Conservation (phyloP, 1,140 invertebrate genomes). For the Zelostemma sp. region DNA sequence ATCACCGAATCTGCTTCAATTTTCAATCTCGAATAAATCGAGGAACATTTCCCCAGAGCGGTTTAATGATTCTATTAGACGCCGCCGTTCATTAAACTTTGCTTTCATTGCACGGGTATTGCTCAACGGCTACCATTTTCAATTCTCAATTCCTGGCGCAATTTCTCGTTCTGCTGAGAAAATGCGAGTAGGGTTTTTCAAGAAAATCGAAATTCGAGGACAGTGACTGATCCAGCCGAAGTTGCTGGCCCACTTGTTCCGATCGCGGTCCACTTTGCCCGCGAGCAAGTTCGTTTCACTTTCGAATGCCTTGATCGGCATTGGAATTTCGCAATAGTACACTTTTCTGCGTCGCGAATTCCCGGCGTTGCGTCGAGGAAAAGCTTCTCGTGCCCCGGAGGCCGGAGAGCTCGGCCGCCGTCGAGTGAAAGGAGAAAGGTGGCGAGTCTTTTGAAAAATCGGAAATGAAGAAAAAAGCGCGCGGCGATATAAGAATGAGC, state of each 20-base stretch:
- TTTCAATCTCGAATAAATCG: constrained; percentile 2
- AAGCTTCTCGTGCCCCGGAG: constrained; percentile 38
- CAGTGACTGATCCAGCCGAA: constrained; percentile 21
- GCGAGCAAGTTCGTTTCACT: constrained; percentile 43
- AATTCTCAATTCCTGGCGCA: background rate
- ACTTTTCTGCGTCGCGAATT: constrained; percentile 47
- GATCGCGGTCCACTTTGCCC: constrained; percentile 25
- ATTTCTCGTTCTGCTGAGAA: background rate
- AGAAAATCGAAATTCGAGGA: constrained; percentile 17
- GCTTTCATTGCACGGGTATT: constrained; percentile 10
- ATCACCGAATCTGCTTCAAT: too few species aligned
- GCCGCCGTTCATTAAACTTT: constrained; percentile 1
- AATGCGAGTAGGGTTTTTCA: constrained; percentile 5
- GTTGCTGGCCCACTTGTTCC: constrained; percentile 12
- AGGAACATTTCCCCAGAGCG: background rate
- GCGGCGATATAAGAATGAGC: background rate
- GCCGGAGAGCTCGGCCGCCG: constrained; percentile 15
- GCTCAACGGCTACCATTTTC: background rate
- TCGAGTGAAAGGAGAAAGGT: constrained; percentile 67
- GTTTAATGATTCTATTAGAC: constrained; percentile 28
- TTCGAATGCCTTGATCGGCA: constrained; percentile 59
- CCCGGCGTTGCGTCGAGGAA: constrained; percentile 53
- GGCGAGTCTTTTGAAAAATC: constrained; percentile 27
- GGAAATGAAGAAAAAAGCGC: constrained; percentile 24
- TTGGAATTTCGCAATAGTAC: constrained; percentile 28